These are phyloP conservation scores for Ecdyonurus torrentis DNA, from an alignment of 2,888 invertebrate genomes.

Conservation along the genomic window DNA sequence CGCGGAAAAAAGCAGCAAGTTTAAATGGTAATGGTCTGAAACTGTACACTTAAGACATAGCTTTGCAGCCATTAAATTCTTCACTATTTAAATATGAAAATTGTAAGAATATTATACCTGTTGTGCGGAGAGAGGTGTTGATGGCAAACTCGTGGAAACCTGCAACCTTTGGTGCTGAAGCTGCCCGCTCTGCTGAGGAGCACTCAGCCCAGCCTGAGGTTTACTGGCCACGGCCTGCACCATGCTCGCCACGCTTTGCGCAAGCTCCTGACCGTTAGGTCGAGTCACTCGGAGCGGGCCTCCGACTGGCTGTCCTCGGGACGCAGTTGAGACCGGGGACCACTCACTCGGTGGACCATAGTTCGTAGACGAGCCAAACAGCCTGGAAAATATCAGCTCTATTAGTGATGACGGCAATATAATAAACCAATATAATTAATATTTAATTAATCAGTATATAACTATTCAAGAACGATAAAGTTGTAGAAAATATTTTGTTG, in stretches of 20 bases:
- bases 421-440: no score
- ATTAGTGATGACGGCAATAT: neutral
- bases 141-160: constrained; percentile 25
- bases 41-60: no score
- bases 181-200: constrained; percentile 23
- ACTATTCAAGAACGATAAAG: no score
- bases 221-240: constrained; percentile 27
- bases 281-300: neutral
- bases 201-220: constrained; percentile 23
- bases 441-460: no score
- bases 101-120: no score
- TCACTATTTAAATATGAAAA: no score
- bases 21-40: no score
- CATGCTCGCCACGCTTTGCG: constrained; percentile 15
- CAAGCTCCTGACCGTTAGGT: neutral
- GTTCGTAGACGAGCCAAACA: constrained; percentile 8
- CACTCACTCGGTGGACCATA: neutral
- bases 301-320: constrained; percentile 20
- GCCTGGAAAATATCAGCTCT: constrained; percentile 5
- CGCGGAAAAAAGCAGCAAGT: no score
- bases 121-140: constrained; percentile 24
- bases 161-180: constrained; percentile 14
- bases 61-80: no score
- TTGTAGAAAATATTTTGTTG: no score
- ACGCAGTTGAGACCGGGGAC: constrained; percentile 16